Conservation (phyloP, 2,113 vertebrate species). For the Plecotus auritus region DNA sequence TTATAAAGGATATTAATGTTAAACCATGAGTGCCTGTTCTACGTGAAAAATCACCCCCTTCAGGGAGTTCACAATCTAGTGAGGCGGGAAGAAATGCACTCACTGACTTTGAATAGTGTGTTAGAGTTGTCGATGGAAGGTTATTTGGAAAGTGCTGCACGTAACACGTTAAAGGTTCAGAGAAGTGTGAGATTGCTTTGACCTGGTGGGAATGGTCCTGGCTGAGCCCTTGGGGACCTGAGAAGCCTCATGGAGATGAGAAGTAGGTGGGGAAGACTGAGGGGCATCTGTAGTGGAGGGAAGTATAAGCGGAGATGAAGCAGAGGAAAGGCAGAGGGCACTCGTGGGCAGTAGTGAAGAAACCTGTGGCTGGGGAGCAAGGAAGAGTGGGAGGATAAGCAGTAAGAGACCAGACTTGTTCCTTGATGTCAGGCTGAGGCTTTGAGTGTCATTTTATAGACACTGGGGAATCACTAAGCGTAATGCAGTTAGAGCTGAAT, state of each 20-base stretch:
- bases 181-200: neutral
- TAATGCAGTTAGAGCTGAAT: neutral
- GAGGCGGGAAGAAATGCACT: neutral
- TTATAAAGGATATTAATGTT: neutral
- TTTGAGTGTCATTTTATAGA: neutral
- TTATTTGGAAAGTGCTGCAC: neutral
- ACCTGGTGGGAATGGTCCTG: neutral
- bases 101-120: neutral
- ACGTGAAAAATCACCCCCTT: neutral
- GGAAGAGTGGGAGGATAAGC: neutral
- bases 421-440: neutral
- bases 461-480: neutral
- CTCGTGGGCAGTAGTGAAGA: neutral
- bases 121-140: no score
- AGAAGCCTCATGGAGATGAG: neutral
- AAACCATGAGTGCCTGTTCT: neutral
- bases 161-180: neutral
- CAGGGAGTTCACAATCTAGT: neutral
- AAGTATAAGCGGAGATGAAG: fast-evolving
- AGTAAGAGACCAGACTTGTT: neutral
- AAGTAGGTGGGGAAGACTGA: neutral
- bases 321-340: neutral
- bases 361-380: neutral
- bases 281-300: neutral
- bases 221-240: neutral